These are phyloP conservation scores for Scyliorhinus canicula DNA, from an alignment of 2,797 vertebrate genomes.

Conservation along the genomic window DNA sequence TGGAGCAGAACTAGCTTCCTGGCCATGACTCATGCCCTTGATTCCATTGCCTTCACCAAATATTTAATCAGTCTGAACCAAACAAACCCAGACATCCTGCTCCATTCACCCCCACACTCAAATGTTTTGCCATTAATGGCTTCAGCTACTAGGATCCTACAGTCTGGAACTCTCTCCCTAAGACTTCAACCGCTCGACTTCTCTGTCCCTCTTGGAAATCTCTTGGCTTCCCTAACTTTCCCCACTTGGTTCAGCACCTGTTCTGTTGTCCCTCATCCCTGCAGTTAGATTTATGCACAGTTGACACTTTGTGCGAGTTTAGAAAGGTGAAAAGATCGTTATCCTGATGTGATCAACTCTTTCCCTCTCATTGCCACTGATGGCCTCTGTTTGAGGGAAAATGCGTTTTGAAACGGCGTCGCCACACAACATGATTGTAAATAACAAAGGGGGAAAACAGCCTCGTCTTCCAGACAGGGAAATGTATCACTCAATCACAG, in stretches of 20 bases:
- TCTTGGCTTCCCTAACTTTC: neutral
- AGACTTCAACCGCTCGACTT: neutral
- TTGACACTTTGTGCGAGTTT: neutral
- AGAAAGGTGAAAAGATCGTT: neutral
- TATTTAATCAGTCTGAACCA: neutral
- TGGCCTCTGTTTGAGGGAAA: neutral
- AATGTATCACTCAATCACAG: neutral
- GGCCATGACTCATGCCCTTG: neutral
- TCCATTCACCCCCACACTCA: neutral
- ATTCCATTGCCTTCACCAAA: neutral
- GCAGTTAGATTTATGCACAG: neutral
- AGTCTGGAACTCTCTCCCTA: neutral
- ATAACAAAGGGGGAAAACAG: neutral
- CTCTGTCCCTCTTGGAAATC: neutral
- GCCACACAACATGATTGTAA: neutral
- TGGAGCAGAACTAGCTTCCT: neutral
- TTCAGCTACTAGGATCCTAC: neutral
- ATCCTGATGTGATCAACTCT: neutral
- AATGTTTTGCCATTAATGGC: neutral
- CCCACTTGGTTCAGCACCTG: neutral
- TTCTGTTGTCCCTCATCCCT: neutral
- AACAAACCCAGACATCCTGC: neutral
- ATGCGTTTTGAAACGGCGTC: neutral
- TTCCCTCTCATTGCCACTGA: neutral
- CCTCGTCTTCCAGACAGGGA: neutral